phyloP scores from a whole-genome alignment of 2,797 vertebrate species.

The Nannoperca australis region DNA sequence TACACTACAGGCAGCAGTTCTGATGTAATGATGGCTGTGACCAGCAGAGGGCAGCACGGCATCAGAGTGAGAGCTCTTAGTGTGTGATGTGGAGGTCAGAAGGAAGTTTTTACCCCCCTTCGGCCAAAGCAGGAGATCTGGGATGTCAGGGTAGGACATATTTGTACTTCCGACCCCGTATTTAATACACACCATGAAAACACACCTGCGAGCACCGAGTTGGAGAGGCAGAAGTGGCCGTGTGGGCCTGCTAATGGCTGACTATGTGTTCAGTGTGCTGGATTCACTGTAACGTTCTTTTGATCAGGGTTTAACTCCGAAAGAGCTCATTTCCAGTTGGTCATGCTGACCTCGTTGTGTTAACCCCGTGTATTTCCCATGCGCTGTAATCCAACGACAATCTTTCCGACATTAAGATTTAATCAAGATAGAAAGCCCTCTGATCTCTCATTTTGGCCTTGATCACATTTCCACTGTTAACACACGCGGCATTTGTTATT shows the following conservation, averaged over 20 bases:
- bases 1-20: rapidly evolving
- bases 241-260: slow-evolving; percentile 36
- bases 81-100: slow-evolving; percentile 24
- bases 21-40: slow-evolving; percentile 16
- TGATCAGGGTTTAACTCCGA: slow-evolving; percentile 56
- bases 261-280: slow-evolving; percentile 33
- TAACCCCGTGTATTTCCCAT: slow-evolving; percentile 57
- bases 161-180: slow-evolving; percentile 53
- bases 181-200: slow-evolving; percentile 53
- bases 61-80: not conserved
- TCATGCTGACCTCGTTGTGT: slow-evolving; percentile 30
- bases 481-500: slow-evolving; percentile 9
- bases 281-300: slow-evolving; percentile 47
- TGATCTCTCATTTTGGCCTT: slow-evolving; percentile 57
- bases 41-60: slow-evolving; percentile 80
- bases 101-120: slow-evolving; percentile 16
- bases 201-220: slow-evolving; percentile 51
- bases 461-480: slow-evolving; percentile 47
- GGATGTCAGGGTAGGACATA: slow-evolving; percentile 51
- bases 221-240: slow-evolving; percentile 21
- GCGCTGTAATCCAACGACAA: slow-evolving; percentile 48
- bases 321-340: slow-evolving; percentile 32
- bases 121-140: slow-evolving; percentile 41
- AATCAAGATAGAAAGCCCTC: slow-evolving; percentile 60
- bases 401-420: slow-evolving; percentile 65